Evolutionary conservation across 2,113 vertebrate species (phyloP), one percentile per base, ranked within the genome.

Genomic region (Protobothrops flavoviridis): DNA sequence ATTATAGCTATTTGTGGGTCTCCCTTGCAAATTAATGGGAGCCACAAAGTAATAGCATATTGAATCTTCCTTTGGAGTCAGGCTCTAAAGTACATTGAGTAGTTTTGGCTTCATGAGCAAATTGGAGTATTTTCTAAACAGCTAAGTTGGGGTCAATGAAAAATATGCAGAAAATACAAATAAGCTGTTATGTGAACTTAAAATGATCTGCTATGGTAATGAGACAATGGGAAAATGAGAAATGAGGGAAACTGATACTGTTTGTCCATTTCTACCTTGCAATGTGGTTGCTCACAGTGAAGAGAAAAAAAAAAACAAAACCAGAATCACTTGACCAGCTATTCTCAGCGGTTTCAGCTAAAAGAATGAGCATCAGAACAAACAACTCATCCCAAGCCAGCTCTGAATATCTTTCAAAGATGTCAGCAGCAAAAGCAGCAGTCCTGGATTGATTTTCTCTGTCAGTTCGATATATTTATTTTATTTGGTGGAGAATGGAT

Each of bases 401-500:
- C 5, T 0, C 53, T 74, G 13, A 53, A 89, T 93, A n/a, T 57
- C 85, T 21, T 61, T 90, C 81, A 87, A 15, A 21, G 85, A 29
- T 26, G 2, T 5, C 90, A 3, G 87, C 89, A 95, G 93, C 8
- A 69, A 0, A 0, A 95, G 39, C 17, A 57, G 90, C 26, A 64
- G 3, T 17, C 29, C 0, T 0, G 93, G 39, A 91, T 45, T 93
- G 92, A 94, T 50, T 93, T 11, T 39, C 0, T 90, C 24, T 50
- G 45, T 85, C 52, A 90, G 39, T 3, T 57, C 8, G 69, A 81
- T 15, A 89, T 56, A 69, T 74, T 81, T 81, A 64, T 92, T 94
- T 94, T 94, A 87, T 91, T 91, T 94, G 26, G 4, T 6, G 91
- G 39, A n/a, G 74, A 85, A 90, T 93, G 53, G 69, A 48, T 81